Percentiles rank a stretch among this genome's conserved stretches.
phyloP scores from a whole-genome alignment of 2,797 vertebrate species.

The Gymnothorax javanicus region DNA sequence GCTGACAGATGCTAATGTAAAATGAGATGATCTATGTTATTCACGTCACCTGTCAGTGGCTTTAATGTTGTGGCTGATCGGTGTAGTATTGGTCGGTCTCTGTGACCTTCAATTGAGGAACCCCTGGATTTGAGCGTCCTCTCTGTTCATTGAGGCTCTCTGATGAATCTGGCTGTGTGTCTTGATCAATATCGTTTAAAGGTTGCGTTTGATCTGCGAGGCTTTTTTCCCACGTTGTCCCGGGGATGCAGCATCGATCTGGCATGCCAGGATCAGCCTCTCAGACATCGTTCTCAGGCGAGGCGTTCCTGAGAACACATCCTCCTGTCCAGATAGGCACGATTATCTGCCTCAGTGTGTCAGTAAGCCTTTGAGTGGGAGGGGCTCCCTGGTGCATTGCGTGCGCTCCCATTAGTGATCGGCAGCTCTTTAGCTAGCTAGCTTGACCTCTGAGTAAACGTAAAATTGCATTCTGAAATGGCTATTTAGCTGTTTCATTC shows the following conservation, averaged over 20 bases:
- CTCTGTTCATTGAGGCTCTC: conserved; percentile 39
- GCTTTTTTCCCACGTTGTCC: conserved; percentile 37
- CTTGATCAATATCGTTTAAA: conserved; percentile 63
- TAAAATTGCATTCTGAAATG: neutral
- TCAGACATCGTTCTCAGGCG: conserved; percentile 19
- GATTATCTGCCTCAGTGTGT: neutral
- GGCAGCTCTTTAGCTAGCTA: neutral
- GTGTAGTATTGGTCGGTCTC: neutral
- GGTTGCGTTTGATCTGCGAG: conserved; percentile 57
- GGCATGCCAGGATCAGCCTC: neutral
- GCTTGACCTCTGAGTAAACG: neutral
- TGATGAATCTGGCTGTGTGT: conserved; percentile 51
- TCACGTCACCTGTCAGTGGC: too few species aligned
- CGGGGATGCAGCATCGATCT: conserved; percentile 48
- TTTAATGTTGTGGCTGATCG: too few species aligned
- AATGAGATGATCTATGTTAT: too few species aligned
- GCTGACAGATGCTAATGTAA: too few species aligned
- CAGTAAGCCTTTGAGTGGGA: neutral
- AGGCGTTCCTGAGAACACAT: neutral
- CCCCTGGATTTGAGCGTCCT: conserved; percentile 8
- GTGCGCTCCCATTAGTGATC: neutral
- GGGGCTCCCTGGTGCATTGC: neutral
- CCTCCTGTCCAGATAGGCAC: neutral
- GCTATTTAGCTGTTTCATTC: too few species aligned
- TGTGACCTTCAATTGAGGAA: neutral